These are phyloP conservation scores for Lasioglossum leucozonium DNA, from an alignment of 2,888 invertebrate genomes.

Conservation along the genomic window DNA sequence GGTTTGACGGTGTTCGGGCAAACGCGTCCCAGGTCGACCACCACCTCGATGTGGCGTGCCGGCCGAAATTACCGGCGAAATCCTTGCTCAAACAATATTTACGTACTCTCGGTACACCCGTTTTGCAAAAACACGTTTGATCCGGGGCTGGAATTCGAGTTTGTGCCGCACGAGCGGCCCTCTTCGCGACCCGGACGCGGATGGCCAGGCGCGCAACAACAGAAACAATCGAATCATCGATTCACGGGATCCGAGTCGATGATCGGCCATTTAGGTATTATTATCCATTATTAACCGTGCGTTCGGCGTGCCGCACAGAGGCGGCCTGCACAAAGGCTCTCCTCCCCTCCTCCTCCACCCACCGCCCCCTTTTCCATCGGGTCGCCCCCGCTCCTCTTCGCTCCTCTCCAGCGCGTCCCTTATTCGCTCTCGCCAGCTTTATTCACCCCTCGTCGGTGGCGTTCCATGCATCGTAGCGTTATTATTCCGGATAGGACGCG, in stretches of 20 bases:
- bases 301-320: conserved; percentile 24
- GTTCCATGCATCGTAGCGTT: conserved; percentile 52
- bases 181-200: conserved; percentile 43
- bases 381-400: background rate
- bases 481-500: conserved; percentile 55
- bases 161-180: conserved; percentile 49
- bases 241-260: conserved; percentile 68
- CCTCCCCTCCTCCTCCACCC: background rate
- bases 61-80: conserved; percentile 15
- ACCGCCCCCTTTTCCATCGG: background rate
- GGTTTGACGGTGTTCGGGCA: background rate
- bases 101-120: conserved; percentile 4
- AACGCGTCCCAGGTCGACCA: background rate
- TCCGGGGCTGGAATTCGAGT: conserved; percentile 49
- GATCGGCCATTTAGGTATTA: conserved; percentile 72
- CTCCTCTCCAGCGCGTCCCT: background rate
- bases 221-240: conserved; percentile 78
- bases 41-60: background rate
- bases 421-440: conserved; percentile 19
- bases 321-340: conserved; percentile 29
- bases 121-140: conserved; percentile 42
- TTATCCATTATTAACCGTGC: conserved; percentile 73
- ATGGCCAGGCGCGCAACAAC: conserved; percentile 66
- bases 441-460: conserved; percentile 48
- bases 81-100: conserved; percentile 31